Conservation (phyloP, 2,113 vertebrate species). For the Clarias macrocephalus region DNA sequence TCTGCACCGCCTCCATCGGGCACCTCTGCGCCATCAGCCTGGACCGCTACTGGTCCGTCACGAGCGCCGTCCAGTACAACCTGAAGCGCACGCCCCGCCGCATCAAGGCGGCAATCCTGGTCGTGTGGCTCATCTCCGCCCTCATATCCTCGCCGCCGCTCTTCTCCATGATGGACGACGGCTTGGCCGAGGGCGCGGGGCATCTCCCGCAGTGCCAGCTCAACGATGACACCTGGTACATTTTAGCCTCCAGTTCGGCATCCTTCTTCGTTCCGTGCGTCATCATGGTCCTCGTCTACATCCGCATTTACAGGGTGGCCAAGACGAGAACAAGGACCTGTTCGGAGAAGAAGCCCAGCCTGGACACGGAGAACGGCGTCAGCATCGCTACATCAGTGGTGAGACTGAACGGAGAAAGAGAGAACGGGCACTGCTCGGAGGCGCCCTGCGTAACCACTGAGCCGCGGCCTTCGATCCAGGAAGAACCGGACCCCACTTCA, state of each 20-base stretch:
- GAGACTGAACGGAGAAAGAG: constrained; percentile 5
- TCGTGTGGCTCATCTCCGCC: constrained; percentile 85
- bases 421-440: constrained; percentile 5
- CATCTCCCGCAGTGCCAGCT: constrained; percentile 74
- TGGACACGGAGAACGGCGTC: not conserved
- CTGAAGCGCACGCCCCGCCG: constrained; percentile 77
- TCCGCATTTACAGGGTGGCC: constrained; percentile 87
- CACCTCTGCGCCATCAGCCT: constrained; percentile 90
- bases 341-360: constrained; percentile 49
- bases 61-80: constrained; percentile 78
- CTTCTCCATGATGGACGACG: constrained; percentile 73
- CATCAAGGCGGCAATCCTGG: constrained; percentile 81
- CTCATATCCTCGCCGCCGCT: constrained; percentile 86
- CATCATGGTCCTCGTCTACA: constrained; percentile 90
- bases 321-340: constrained; percentile 62
- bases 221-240: constrained; percentile 85
- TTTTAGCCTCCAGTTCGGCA: constrained; percentile 85
- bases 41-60: constrained; percentile 89
- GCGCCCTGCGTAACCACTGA: not conserved
- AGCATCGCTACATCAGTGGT: constrained; percentile 26
- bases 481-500: constrained; percentile 20
- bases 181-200: constrained; percentile 33
- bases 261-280: constrained; percentile 90
- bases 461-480: not conserved
- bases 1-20: constrained; percentile 89